Conservation (phyloP, 2,113 vertebrate species). For the Halichoerus grypus region DNA sequence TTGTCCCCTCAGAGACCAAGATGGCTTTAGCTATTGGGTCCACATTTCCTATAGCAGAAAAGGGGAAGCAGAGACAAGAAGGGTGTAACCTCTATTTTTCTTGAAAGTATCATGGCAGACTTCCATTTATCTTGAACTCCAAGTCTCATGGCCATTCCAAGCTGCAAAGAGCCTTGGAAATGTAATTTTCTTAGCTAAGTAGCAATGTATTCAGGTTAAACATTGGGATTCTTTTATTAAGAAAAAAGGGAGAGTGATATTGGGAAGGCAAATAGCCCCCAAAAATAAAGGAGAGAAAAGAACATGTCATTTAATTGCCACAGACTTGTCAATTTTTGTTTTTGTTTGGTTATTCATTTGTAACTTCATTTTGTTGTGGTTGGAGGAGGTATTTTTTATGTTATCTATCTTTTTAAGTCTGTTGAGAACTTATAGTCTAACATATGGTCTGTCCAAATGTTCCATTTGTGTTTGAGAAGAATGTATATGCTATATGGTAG, state of each 20-base stretch:
- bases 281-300: neutral
- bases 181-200: neutral
- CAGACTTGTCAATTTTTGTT: constrained; percentile 6
- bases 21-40: neutral
- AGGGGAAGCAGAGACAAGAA: neutral
- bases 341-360: constrained; percentile 24
- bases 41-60: neutral
- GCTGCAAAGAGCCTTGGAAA: neutral
- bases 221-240: neutral
- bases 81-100: neutral
- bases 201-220: neutral
- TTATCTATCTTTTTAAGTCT: neutral
- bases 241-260: neutral
- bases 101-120: neutral
- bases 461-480: neutral
- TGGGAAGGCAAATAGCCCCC: neutral
- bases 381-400: neutral
- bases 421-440: neutral
- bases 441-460: neutral
- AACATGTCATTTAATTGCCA: neutral
- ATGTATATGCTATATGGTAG: neutral
- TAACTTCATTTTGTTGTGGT: neutral
- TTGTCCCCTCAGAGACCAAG: neutral
- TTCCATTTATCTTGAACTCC: neutral
- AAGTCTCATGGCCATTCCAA: neutral